Evolutionary conservation across 1,140 invertebrate genomes (phyloP), one percentile per base, ranked within the genome.

Genomic region (Plectrocnemia conspersa): DNA sequence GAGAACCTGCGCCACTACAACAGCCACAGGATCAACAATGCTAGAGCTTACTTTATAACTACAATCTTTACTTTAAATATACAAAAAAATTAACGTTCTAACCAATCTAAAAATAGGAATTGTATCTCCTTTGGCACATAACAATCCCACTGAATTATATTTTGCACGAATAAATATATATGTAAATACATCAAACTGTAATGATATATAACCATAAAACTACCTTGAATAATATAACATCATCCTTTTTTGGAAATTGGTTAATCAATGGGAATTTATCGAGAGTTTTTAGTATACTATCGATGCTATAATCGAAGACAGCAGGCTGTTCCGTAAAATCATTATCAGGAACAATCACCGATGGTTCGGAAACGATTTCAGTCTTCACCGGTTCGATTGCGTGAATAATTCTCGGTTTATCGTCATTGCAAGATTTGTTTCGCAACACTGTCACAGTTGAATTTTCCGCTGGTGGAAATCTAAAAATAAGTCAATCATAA

Each of bases 321-420:
- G 24, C 15, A 11, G 7, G 19, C 19, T 6, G 7, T 25, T 5
- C 7, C 23, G 19, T 19, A 25, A 11, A 29, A 23, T 21, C 32
- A 11, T 23, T 33, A 13, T 42, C 15, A 25, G 15, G 7, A 1
- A 15, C 22, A 48, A n/a, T 21, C 18, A 35, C n/a, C n/a, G n/a
- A n/a, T n/a, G n/a, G n/a, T n/a, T n/a, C n/a, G n/a, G n/a, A 13
- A 7, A 16, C 3, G 19, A 15, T 32, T 32, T 24, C 21, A 13
- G 9, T 45, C 18, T 50, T 44, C 21, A 49, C 16, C 24, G 40
- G 32, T 46, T 59, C 46, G n/a, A 59, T 52, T 11, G 54, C 40
- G 32, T 55, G 38, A 19, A 56, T 55, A 10, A 56, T 53, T 49
- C 54, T 53, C 3, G 58, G 58, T 6, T 48, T 56, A 13, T 56